phyloP scores from a whole-genome alignment of 2,113 vertebrate genomes.

The Nothobranchius kuhntae region DNA sequence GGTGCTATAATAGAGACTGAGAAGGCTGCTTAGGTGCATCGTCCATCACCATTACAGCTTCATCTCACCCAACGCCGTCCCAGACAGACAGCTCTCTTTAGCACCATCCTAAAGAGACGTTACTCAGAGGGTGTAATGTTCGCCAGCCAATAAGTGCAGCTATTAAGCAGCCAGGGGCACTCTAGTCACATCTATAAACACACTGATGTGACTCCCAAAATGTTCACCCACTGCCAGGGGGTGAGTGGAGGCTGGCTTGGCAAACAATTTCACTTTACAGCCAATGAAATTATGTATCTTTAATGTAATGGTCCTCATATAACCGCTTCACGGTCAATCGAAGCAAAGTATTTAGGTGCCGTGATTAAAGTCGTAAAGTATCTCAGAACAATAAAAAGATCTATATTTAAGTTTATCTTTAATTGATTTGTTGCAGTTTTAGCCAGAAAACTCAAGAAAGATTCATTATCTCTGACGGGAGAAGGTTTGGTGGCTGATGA shows the following conservation, averaged over 20 bases:
- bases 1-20: conserved; percentile 36
- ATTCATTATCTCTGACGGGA: neutral
- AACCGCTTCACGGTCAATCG: conserved; percentile 2
- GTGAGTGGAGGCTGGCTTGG: conserved; percentile 19
- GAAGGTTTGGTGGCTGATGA: neutral
- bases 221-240: conserved; percentile 23
- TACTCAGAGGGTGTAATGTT: conserved; percentile 49
- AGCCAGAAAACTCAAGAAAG: neutral
- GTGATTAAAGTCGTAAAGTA: conserved; percentile 9
- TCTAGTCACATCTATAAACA: conserved; percentile 49
- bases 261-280: conserved; percentile 33
- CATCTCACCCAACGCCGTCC: conserved; percentile 32
- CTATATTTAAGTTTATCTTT: conserved; percentile 11
- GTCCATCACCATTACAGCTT: conserved; percentile 54
- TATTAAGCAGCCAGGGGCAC: conserved; percentile 46
- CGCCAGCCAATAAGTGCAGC: conserved; percentile 48
- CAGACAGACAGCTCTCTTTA: conserved; percentile 51
- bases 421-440: neutral
- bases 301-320: conserved; percentile 16
- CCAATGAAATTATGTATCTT: conserved; percentile 29
- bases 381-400: conserved; percentile 7
- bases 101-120: conserved; percentile 52
- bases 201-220: conserved; percentile 34
- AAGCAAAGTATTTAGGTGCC: conserved; percentile 10
- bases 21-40: conserved; percentile 37